These are phyloP conservation scores for Pelochelys cantorii DNA, from an alignment of 2,797 vertebrate genomes.

Conservation along the genomic window DNA sequence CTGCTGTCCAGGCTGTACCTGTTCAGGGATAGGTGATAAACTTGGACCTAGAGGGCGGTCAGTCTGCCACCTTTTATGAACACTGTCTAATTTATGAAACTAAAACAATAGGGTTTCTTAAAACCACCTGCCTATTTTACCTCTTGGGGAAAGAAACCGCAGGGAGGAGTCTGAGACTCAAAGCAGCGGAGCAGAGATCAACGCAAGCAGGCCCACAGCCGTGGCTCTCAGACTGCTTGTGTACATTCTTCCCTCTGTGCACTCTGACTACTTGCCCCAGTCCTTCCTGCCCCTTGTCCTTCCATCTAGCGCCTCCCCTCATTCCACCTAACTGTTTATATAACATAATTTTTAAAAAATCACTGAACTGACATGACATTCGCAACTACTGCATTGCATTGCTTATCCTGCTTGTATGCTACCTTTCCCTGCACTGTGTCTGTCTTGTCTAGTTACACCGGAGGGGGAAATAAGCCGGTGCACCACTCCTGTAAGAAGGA, in stretches of 20 bases:
- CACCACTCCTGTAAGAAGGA: no score
- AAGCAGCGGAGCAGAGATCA: neutral
- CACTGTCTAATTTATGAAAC: neutral
- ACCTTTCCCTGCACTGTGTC: accelerated
- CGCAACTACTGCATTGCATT: neutral
- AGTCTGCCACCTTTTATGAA: neutral
- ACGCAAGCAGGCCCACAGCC: neutral
- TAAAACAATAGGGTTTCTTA: neutral
- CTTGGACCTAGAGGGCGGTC: neutral
- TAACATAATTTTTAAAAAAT: neutral
- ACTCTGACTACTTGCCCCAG: neutral
- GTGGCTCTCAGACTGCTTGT: neutral
- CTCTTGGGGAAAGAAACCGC: neutral
- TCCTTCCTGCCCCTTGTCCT: neutral
- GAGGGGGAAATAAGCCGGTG: no score
- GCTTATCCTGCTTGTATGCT: neutral
- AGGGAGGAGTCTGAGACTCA: neutral
- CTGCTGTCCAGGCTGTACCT: neutral
- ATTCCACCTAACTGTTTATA: neutral
- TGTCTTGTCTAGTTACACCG: neutral
- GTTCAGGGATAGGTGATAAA: neutral
- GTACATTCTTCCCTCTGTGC: neutral
- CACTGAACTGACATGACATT: neutral
- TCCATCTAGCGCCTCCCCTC: neutral
- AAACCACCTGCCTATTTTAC: accelerated